A percentile compares a stretch with the other conserved stretches of the same genome.
Conservation (phyloP, 64 coral and sea anemone genomes). For the Catalaphyllia jardinei region DNA sequence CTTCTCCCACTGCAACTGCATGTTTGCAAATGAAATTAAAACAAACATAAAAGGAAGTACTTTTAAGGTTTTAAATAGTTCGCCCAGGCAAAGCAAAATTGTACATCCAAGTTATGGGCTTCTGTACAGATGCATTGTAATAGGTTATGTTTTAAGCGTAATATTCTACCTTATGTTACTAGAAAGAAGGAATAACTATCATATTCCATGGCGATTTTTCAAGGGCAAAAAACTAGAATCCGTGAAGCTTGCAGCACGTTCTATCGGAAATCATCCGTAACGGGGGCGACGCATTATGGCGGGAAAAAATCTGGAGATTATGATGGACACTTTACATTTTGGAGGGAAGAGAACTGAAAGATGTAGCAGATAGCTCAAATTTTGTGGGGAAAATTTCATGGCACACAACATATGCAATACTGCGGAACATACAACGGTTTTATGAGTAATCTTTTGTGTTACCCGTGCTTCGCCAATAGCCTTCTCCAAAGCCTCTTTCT, state of each 20-base stretch:
- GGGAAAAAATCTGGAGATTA: background rate
- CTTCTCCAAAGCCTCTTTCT: conserved; percentile 60
- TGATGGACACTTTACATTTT: background rate
- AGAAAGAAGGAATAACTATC: too few relatives aligned
- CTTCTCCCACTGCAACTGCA: conserved; percentile 65
- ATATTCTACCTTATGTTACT: too few relatives aligned
- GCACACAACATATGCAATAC: background rate
- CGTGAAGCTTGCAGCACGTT: too few relatives aligned
- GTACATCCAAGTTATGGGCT: too few relatives aligned
- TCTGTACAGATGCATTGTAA: too few relatives aligned
- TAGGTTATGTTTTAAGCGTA: too few relatives aligned
- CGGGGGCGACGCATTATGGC: background rate
- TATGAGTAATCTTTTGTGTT: background rate
- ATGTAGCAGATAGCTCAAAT: background rate
- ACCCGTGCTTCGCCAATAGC: conserved; percentile 68
- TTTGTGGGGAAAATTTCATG: background rate
- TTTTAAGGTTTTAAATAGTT: too few relatives aligned
- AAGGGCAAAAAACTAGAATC: too few relatives aligned
- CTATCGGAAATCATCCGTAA: background rate
- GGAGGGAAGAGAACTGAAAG: background rate
- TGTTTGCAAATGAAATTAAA: background rate
- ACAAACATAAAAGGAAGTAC: background rate
- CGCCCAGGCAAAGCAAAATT: too few relatives aligned
- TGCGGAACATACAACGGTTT: background rate
- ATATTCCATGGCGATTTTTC: too few relatives aligned